Evolutionary conservation across 2,888 invertebrate species (phyloP), one percentile per base, ranked within the genome.

Genomic region (Papilio gigon): DNA sequence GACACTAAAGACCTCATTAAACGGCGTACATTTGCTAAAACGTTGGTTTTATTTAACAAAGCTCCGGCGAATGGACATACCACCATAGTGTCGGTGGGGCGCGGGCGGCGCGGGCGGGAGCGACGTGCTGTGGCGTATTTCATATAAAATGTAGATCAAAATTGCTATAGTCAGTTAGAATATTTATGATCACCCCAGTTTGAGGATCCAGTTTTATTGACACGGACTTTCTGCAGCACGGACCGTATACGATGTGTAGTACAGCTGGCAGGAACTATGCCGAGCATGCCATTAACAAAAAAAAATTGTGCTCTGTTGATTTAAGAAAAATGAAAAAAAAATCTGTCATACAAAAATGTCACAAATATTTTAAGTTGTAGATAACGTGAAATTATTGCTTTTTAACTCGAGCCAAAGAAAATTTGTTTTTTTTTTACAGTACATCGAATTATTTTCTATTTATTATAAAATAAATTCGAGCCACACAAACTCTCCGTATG

Each of bases 1-100:
- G 78, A 84, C 83, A 84, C 80, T 84, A 20, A 89, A 85, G 84
- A 88, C 85, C 82, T 87, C 85, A 90, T 91, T 91, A 90, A 91
- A 89, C 82, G 77, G 83, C 87, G 84, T 90, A 84, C 84, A 84
- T 86, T 87, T 86, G 84, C 83, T 85, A 84, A 80, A 76, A 76
- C 71, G 74, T 83, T 86, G 82, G 90, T 91, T 91, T 91, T 88
- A 90, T 91, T 91, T 90, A 59, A 77, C 76, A 73, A 73, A 62
- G 68, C 72, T 70, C 71, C 78, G 73, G 70, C 50, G 50, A 79
- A 85, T 87, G 90, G 88, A 90, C 91, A 90, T 90, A 89, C 90
- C 90, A 85, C 74, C 86, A 87, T 88, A 84, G 20, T 27, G 14
- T 44, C 30, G 69, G 70, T 58, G 60, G 65, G 12, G n/a, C n/a